Conservation (phyloP, 2,888 invertebrate genomes). For the Latrodectus elegans region DNA sequence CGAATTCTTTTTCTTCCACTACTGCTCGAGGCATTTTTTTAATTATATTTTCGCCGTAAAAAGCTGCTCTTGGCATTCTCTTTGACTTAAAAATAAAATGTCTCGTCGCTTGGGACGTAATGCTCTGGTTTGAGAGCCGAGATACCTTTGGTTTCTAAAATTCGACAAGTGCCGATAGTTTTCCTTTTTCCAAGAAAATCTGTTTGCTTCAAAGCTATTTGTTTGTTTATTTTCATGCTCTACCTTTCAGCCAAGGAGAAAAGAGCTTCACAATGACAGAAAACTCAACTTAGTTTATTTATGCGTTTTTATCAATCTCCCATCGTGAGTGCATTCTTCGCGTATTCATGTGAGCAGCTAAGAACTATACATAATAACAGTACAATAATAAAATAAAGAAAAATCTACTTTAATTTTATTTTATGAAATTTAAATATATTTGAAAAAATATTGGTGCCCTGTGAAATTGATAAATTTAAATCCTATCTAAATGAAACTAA, state of each 20-base stretch:
- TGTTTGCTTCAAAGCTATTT: constrained; percentile 2
- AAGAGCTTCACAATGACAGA: background rate
- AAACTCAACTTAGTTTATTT: background rate
- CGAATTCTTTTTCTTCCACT: constrained; percentile 1
- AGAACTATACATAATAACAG: no score
- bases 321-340: no score
- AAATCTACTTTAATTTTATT: no score
- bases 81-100: constrained; percentile 49
- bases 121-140: constrained; percentile 7
- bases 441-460: no score
- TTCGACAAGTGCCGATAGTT: constrained; percentile 32
- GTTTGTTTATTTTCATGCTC: background rate
- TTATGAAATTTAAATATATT: no score
- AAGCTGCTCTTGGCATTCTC: constrained; percentile 27
- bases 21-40: constrained; percentile 15
- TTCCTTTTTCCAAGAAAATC: background rate
- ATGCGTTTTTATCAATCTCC: no score
- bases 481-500: no score
- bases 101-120: constrained; percentile 6
- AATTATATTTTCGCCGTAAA: background rate
- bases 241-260: constrained; percentile 2
- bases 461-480: no score
- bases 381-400: no score
- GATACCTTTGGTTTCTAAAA: constrained; percentile 40
- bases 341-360: no score